phyloP scores from a whole-genome alignment of 1,140 invertebrate species.

The Platyscapa corneri region DNA sequence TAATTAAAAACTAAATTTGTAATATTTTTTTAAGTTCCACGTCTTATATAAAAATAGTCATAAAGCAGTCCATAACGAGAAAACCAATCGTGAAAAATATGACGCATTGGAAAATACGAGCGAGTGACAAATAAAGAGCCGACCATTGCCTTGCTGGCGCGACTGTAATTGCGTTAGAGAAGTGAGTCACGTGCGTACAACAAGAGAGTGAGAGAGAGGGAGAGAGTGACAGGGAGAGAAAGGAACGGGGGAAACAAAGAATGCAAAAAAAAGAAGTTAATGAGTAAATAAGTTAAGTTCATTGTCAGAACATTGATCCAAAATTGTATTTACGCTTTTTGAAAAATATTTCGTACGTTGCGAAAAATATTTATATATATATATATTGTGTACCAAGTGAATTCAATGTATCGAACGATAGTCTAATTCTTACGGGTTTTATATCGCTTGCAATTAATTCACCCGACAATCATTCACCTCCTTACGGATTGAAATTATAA shows the following conservation, averaged over 20 bases:
- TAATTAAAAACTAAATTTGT: neutral
- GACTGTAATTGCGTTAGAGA: constrained; percentile 41
- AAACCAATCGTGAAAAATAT: constrained; percentile 42
- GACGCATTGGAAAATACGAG: constrained; percentile 41
- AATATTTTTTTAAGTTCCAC: neutral
- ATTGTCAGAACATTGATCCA: neutral
- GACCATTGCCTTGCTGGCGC: constrained; percentile 18
- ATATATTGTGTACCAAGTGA: too few relatives aligned
- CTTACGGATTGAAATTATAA: too few relatives aligned
- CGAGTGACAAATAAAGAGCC: constrained; percentile 44
- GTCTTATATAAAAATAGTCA: neutral
- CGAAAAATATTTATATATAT: too few relatives aligned
- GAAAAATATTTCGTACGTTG: too few relatives aligned
- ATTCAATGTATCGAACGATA: too few relatives aligned
- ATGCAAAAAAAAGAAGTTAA: neutral
- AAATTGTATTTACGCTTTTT: neutral
- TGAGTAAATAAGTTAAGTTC: neutral
- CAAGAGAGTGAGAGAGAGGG: neutral
- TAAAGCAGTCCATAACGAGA: neutral
- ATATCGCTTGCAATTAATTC: too few relatives aligned
- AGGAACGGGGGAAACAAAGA: neutral
- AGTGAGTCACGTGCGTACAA: constrained; percentile 39
- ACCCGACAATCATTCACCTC: too few relatives aligned
- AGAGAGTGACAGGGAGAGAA: too few relatives aligned
- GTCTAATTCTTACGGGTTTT: too few relatives aligned